These are phyloP conservation scores for Tragelaphus imberbis DNA, from an alignment of 2,113 vertebrate genomes.

Conservation along the genomic window DNA sequence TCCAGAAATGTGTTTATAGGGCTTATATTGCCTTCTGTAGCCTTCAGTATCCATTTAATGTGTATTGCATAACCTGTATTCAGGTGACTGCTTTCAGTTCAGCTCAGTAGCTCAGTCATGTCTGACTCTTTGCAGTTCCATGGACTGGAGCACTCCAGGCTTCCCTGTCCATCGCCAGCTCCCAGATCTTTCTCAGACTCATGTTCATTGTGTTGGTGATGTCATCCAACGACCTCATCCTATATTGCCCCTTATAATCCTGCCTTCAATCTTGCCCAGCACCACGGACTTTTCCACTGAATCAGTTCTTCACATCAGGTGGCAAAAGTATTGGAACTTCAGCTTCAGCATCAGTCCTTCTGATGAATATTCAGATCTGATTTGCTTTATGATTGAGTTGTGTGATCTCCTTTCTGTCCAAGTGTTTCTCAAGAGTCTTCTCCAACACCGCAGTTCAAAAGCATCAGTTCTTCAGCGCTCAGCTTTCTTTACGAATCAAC, in stretches of 20 bases:
- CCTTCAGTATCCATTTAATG: neutral
- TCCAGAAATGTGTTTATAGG: neutral
- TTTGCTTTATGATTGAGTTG: neutral
- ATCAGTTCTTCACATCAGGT: neutral
- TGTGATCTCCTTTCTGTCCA: neutral
- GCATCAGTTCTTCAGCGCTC: neutral
- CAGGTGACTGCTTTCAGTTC: neutral
- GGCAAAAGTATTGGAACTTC: neutral
- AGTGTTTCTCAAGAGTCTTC: neutral
- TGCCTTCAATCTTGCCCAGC: neutral
- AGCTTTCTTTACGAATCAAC: neutral
- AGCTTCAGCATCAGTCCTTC: neutral
- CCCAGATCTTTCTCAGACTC: neutral
- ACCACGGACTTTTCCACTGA: neutral
- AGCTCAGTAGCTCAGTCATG: neutral
- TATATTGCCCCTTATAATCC: neutral
- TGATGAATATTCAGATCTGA: neutral
- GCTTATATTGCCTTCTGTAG: neutral
- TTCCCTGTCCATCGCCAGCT: neutral
- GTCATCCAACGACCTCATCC: neutral
- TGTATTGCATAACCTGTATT: neutral
- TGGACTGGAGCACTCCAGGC: neutral
- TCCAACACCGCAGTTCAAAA: neutral
- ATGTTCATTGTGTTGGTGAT: neutral
- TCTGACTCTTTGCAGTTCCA: neutral